Percentiles rank a stretch among this genome's conserved stretches.
Evolutionary conservation across 2,113 vertebrate genomes (phyloP).

Genomic region (Struthidea cinerea): DNA sequence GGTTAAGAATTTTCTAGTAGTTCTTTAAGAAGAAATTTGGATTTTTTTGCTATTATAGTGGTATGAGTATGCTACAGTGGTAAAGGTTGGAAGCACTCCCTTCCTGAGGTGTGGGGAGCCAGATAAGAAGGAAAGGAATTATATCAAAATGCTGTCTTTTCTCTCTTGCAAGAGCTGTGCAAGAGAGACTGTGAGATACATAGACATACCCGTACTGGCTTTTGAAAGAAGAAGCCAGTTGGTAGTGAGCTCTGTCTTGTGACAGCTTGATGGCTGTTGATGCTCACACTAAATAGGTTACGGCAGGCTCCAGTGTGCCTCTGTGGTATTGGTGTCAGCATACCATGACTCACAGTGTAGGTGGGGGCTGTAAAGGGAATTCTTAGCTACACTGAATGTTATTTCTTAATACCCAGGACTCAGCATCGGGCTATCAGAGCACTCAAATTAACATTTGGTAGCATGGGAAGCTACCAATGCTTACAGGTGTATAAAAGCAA

Average conservation of each 20-base stretch:
- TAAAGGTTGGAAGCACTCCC: not conserved
- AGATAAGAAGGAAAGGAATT: not conserved
- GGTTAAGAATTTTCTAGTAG: not conserved
- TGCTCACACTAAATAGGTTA: not conserved
- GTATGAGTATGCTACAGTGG: rapidly evolving
- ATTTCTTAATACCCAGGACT: not conserved
- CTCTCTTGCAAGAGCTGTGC: not conserved
- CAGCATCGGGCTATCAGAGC: not conserved
- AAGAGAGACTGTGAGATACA: not conserved
- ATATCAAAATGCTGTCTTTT: not conserved
- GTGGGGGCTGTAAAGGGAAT: not conserved
- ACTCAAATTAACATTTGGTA: not conserved
- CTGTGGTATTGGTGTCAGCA: rapidly evolving
- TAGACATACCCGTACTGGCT: not conserved
- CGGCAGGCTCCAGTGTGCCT: rapidly evolving
- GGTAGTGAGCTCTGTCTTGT: not conserved
- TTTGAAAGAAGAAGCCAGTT: not conserved
- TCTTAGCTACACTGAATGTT: not conserved
- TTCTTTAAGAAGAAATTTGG: not conserved
- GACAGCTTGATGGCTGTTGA: not conserved
- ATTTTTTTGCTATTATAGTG: not conserved
- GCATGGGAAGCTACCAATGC: rapidly evolving
- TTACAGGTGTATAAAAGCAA: not conserved
- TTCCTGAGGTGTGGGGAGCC: not conserved
- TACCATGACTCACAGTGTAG: not conserved